Evolutionary conservation across 1,140 invertebrate species (phyloP).

Genomic region (Octopus bimaculoides): DNA sequence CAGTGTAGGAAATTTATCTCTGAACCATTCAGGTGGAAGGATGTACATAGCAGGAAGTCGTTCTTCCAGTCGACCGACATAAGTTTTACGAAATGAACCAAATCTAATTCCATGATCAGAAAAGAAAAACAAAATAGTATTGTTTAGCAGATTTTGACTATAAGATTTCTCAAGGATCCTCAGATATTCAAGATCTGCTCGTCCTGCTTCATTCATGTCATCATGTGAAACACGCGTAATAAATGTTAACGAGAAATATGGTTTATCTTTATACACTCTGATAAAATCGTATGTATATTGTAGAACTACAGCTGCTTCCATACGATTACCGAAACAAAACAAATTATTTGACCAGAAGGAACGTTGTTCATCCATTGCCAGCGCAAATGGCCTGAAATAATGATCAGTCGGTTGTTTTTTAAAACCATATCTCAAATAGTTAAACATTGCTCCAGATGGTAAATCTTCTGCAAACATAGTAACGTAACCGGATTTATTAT

Average conservation of each 20-base stretch:
- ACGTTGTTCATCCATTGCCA: constrained; percentile 35
- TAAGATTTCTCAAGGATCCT: constrained; percentile 48
- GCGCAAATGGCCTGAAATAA: constrained; percentile 49
- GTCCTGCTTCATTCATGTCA: constrained; percentile 42
- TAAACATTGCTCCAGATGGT: constrained; percentile 53
- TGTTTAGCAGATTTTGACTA: constrained; percentile 49
- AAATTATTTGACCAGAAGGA: constrained; percentile 45
- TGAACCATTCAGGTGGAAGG: constrained; percentile 73
- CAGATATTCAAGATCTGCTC: constrained; percentile 46
- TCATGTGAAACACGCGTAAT: constrained; percentile 55
- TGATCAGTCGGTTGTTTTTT: constrained; percentile 51
- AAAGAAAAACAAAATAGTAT: constrained; percentile 73
- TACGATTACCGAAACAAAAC: constrained; percentile 41
- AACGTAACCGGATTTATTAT: constrained; percentile 45
- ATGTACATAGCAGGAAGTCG: constrained; percentile 81
- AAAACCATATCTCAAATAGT: constrained; percentile 53
- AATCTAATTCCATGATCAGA: constrained; percentile 93
- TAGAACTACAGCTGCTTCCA: constrained; percentile 49
- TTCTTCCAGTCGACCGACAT: constrained; percentile 84
- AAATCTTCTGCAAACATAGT: constrained; percentile 57
- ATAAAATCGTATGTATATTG: constrained; percentile 46
- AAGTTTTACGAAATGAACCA: constrained; percentile 75
- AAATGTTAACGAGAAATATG: constrained; percentile 54
- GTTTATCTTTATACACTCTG: constrained; percentile 31
- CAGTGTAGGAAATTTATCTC: constrained; percentile 64